These are phyloP conservation scores for Spheniscus mendiculus DNA, from an alignment of 2,113 vertebrate species.

Conservation along the genomic window DNA sequence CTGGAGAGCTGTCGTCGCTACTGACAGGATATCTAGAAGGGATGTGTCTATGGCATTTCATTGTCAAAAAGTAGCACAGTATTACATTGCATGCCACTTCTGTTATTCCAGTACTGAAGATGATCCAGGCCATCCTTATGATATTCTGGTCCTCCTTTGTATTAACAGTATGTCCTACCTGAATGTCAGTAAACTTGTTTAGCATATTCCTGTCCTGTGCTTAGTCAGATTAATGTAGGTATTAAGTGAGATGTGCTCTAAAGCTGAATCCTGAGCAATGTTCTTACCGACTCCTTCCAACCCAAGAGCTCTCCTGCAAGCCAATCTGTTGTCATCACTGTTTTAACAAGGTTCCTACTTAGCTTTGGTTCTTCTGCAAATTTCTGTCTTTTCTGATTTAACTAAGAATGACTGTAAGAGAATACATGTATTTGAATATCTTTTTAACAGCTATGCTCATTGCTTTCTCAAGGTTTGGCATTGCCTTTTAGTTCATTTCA, in stretches of 20 bases:
- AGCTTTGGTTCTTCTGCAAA: background rate
- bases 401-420: background rate
- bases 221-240: background rate
- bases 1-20: background rate
- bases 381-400: slow-evolving; percentile 9
- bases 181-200: background rate
- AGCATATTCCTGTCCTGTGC: background rate
- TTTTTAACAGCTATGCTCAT: background rate
- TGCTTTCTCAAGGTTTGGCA: background rate
- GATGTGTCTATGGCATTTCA: background rate
- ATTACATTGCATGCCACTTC: rapidly evolving
- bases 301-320: slow-evolving; percentile 7
- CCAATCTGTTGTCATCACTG: background rate
- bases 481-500: slow-evolving; percentile 13
- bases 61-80: background rate
- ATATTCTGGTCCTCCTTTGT: background rate
- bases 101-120: background rate
- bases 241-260: background rate
- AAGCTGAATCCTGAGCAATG: background rate
- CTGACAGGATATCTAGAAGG: background rate
- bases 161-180: background rate
- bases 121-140: background rate
- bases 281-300: background rate
- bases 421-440: slow-evolving; percentile 27
- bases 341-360: slow-evolving; percentile 8